These are phyloP conservation scores for Trinorchestia longiramus DNA, from an alignment of 1,140 invertebrate species.

Conservation along the genomic window DNA sequence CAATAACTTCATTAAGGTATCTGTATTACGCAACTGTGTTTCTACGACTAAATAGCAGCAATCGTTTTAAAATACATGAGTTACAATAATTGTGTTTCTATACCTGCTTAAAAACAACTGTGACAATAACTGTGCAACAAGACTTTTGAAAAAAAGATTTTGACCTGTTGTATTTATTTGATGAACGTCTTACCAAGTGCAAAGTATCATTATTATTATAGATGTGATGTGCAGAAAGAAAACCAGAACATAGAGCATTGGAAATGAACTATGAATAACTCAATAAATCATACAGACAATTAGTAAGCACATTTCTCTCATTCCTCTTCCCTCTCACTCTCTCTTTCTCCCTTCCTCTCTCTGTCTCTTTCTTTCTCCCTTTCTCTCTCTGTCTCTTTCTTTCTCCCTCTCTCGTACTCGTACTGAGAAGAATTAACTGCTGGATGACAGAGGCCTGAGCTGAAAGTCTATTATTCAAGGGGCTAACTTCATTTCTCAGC, in stretches of 20 bases:
- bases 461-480: constrained; percentile 22
- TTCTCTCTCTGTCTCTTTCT: neutral
- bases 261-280: neutral
- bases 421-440: neutral
- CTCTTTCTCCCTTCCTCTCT: neutral
- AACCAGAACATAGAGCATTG: neutral
- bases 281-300: neutral
- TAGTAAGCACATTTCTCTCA: neutral
- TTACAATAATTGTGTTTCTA: no score
- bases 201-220: no score
- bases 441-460: neutral
- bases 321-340: neutral
- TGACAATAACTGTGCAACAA: neutral
- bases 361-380: neutral
- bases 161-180: no score
- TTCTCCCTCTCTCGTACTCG: neutral
- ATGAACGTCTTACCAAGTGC: no score
- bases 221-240: no score
- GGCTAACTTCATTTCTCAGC: constrained; percentile 34
- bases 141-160: neutral
- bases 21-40: no score
- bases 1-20: no score
- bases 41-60: no score
- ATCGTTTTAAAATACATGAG: no score
- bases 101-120: no score